A percentile compares a stretch with the other conserved stretches of the same genome.
Evolutionary conservation across 2,888 invertebrate genomes (phyloP).

Genomic region (Eilema griseolum): DNA sequence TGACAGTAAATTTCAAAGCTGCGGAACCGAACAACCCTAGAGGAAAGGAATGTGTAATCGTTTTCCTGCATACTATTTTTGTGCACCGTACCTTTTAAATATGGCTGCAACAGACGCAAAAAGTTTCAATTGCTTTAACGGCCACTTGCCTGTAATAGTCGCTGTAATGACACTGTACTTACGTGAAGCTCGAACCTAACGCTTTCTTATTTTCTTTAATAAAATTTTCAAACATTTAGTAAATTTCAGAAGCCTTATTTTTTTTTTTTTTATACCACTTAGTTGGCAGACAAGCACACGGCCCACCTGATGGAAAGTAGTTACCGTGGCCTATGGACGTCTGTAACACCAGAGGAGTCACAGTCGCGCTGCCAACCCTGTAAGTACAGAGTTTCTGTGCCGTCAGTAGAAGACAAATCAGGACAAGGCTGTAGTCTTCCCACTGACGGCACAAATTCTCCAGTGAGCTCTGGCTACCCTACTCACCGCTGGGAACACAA

Average conservation of each 20-base stretch:
- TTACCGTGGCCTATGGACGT: no score
- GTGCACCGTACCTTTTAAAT: slow-evolving; percentile 62
- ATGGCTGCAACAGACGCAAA: slow-evolving; percentile 68
- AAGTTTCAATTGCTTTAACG: slow-evolving; percentile 71
- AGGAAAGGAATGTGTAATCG: slow-evolving; percentile 65
- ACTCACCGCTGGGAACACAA: no score
- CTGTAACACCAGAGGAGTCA: no score
- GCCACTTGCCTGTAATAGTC: slow-evolving; percentile 65
- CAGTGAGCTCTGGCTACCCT: no score
- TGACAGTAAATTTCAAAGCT: not conserved
- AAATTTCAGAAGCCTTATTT: not conserved
- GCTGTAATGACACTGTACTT: slow-evolving; percentile 49
- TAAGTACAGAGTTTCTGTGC: no score
- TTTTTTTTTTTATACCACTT: no score
- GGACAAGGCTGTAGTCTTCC: no score
- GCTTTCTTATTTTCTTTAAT: slow-evolving; percentile 1
- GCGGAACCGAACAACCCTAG: slow-evolving; percentile 38
- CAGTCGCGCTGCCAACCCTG: no score
- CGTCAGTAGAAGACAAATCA: no score
- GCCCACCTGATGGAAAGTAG: no score
- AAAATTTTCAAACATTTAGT: not conserved
- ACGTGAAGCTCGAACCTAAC: slow-evolving; percentile 37
- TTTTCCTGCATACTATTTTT: slow-evolving; percentile 68
- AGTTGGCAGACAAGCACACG: no score
- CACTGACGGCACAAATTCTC: no score